Evolutionary conservation across 2,888 invertebrate genomes (phyloP), one percentile per base, ranked within the genome.

Genomic region (Anoplius nigerrimus): DNA sequence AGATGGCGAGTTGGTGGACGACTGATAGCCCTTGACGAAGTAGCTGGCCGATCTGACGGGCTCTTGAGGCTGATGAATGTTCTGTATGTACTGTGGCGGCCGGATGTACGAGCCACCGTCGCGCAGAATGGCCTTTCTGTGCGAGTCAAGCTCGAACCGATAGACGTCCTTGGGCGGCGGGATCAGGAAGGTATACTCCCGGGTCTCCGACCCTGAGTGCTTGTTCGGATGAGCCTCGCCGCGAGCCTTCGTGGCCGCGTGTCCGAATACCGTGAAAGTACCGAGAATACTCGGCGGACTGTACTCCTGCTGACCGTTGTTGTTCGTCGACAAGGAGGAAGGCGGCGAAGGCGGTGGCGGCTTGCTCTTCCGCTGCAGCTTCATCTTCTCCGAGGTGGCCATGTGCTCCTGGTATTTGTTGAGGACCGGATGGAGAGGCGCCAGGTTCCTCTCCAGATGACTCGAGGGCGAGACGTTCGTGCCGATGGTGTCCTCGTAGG

Each of bases 201-300:
- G 76, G 0, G 86, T 86, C 34, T 86, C 87, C 48, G 86, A 81
- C 0, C 80, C 69, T 0, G 80, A 52, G 52, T 84, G 80, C 48
- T 87, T 83, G 6, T 67, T 69, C 22, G 58, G 66, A 6, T 66
- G 55, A 0, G 56, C 46, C 16, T 91, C 90, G 76, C 91, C 90
- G 78, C 91, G 88, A 71, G 90, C 90, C 85, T 92, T 91, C 13
- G 91, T 87, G 24, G 91, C 89, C 56, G 91, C 91, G 66, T 92
- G 89, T n/a, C 92, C 92, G 75, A 91, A 92, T 16, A 91, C 90
- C 77, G 91, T 91, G 83, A 92, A 92, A 64, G 92, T 90, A 72
- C 92, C 93, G 88, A 89, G 73, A 55, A 89, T 84, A 61, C 82
- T 84, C 0, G 83, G 80, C 0, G 85, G 84, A 52, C 22, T 82